phyloP scores from a whole-genome alignment of 2,797 vertebrate genomes.

The Halcyon leucocephala region DNA sequence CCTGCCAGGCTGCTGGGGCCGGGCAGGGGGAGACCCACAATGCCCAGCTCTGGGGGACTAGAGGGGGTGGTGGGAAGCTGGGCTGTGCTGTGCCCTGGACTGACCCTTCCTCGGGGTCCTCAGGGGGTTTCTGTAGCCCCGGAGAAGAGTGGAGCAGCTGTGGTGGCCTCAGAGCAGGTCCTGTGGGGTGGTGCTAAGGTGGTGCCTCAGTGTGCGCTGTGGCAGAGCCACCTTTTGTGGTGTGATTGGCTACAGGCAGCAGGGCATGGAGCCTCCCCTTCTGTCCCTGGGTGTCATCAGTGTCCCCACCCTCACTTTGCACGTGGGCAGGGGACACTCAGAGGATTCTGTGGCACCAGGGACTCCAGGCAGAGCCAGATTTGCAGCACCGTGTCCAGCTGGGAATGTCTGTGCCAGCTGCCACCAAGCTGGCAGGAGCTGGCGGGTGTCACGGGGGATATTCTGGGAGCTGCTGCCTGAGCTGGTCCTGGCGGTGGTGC shows the following conservation, averaged over 20 bases:
- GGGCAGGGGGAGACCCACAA: neutral
- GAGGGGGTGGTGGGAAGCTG: neutral
- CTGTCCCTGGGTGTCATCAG: neutral
- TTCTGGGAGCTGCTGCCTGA: neutral
- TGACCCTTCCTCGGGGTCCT: fast-evolving
- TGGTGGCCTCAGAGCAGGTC: neutral
- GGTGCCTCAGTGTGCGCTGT: neutral
- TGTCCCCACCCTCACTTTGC: fast-evolving
- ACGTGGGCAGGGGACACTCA: fast-evolving
- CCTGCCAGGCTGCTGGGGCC: neutral
- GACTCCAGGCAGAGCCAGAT: neutral
- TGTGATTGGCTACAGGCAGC: fast-evolving
- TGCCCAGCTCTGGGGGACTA: fast-evolving
- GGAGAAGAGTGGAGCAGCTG: fast-evolving
- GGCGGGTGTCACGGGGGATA: neutral
- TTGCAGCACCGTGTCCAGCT: neutral
- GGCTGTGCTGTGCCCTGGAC: fast-evolving
- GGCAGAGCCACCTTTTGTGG: fast-evolving
- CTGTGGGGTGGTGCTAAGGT: neutral
- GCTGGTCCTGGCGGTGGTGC: fast-evolving
- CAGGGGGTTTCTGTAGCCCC: neutral
- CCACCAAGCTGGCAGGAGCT: neutral
- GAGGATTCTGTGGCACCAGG: fast-evolving
- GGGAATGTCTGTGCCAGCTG: neutral
- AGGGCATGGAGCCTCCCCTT: neutral